Conservation (phyloP, 2,113 vertebrate genomes). For the Erythrolamprus reginae region DNA sequence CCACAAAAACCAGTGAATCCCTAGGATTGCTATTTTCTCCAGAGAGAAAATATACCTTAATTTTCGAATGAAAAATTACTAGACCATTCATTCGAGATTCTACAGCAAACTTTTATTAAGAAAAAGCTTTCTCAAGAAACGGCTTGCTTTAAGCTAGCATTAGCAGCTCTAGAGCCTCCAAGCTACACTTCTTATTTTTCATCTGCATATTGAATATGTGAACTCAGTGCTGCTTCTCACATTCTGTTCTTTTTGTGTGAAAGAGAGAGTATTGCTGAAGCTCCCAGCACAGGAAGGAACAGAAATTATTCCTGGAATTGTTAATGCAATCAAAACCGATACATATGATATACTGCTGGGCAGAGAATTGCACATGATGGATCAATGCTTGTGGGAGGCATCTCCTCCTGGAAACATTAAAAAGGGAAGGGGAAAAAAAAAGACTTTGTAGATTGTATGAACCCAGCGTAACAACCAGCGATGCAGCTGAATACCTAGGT, state of each 20-base stretch:
- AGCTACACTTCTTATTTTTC: slow-evolving; percentile 49
- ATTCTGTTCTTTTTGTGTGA: slow-evolving; percentile 22
- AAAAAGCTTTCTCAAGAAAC: slow-evolving; percentile 25
- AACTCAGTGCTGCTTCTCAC: slow-evolving; percentile 40
- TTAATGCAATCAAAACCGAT: slow-evolving; percentile 32
- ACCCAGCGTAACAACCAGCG: not conserved
- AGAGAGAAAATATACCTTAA: slow-evolving; percentile 53
- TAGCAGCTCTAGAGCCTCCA: slow-evolving; percentile 37
- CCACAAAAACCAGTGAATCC: slow-evolving; percentile 16
- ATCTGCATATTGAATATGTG: slow-evolving; percentile 50
- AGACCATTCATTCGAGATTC: slow-evolving; percentile 46
- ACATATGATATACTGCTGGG: slow-evolving; percentile 19
- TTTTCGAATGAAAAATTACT: slow-evolving; percentile 48
- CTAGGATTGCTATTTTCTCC: slow-evolving; percentile 40
- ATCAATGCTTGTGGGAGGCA: slow-evolving; percentile 29
- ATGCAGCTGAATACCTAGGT: not conserved
- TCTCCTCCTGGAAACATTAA: slow-evolving; percentile 19
- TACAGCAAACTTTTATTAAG: slow-evolving; percentile 44
- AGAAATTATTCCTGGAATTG: slow-evolving; percentile 35
- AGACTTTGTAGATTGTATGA: not conserved
- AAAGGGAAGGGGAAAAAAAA: not conserved
- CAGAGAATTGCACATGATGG: not conserved
- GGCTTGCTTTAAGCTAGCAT: slow-evolving; percentile 42
- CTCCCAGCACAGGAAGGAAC: slow-evolving; percentile 21
- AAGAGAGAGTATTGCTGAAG: slow-evolving; percentile 36